Base-by-base conservation (phyloP, 1,140 invertebrate genomes). In the Megalopta genalis region DNA sequence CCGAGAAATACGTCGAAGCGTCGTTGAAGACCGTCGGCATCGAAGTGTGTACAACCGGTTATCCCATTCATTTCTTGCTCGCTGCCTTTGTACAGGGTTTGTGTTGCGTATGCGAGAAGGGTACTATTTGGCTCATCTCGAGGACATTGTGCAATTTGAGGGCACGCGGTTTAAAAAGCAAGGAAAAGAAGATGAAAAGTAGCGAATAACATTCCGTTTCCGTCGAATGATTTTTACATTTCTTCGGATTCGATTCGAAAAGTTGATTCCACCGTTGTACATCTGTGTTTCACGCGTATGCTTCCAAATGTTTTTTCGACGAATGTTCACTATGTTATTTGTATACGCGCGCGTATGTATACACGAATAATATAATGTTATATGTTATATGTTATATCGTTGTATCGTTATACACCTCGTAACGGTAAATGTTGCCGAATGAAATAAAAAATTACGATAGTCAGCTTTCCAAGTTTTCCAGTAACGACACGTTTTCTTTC, bases 21-120 rank as follows among this genome's bases (percentile, higher is more conserved):
- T 95, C 97, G 0, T 91, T 99, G 9, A 95, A 94, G 80, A 96
- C 97, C 21, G 93, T 97, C 37, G 97, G 97, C 21, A 94, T 97
- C 63, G 94, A 96, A 81, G 93, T 93, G 2, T 92, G 94, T 62
- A 97, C 97, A 1, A 96, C 96, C 6, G 97, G 97, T 27, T 98
- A 97, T 90, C 94, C 94, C 12, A 96, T 96, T 0, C 97, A 97
- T 86, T 93, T 93, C 9, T 78, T 97, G 9, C 93, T 97, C 87
- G 93, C 96, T 69, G 93, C 92, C 14, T 83, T 93, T n/a, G 80
- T 95, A 12, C 92, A 94, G 27, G 86, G 77, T 2, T 83, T 96
- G 14, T 87, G 93, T 9, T 90, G 87, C n/a, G 81, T 94, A 0
- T 94, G 94, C 9, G 93, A 94, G 2, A 90, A 85, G 42, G 93